Evolutionary conservation across 2,797 vertebrate species (phyloP), one percentile per base, ranked within the genome.

Genomic region (Brotula barbata): DNA sequence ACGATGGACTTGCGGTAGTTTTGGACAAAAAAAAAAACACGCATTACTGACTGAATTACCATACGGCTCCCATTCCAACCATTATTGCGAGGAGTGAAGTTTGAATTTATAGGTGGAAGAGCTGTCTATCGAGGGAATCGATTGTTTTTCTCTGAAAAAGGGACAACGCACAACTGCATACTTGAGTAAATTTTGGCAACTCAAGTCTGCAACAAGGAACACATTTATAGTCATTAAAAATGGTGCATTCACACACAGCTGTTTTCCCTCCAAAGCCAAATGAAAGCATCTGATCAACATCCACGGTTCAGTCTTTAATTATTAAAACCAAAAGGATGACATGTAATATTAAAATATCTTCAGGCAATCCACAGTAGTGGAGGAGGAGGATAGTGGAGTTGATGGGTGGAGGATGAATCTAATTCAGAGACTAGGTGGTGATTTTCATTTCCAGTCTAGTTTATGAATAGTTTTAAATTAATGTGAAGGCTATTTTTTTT

Each of bases 331-430:
- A 87, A 89, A 88, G 83, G 86, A 89, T 88, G 73, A 78, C 83
- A 90, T 91, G 82, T 87, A 90, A 91, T 90, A 90, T 91, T 90
- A 85, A 91, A 89, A 85, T 68, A 77, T 88, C 88, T 89, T 73
- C 77, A 87, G 87, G 87, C 85, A 63, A 69, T 84, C 28, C 62
- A 73, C 60, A 71, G 66, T 80, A 72, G 66, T 66, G 58, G 61
- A 68, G 61, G 69, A 78, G 68, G 68, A 72, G 56, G 78, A 58
- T 23, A 71, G 48, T 44, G 42, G 50, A 23, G 56, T 44, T 56
- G 75, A 58, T 53, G 59, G 28, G 34, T 36, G 58, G 49, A 65
- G 57, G 10, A 36, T 41, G 67, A 78, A 68, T 82, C 50, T 54
- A 52, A 73, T 68, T 68, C 63, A 56, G 37, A 83, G 68, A 84